Base-by-base conservation (phyloP, 2,113 vertebrate genomes). In the Chionis minor region DNA sequence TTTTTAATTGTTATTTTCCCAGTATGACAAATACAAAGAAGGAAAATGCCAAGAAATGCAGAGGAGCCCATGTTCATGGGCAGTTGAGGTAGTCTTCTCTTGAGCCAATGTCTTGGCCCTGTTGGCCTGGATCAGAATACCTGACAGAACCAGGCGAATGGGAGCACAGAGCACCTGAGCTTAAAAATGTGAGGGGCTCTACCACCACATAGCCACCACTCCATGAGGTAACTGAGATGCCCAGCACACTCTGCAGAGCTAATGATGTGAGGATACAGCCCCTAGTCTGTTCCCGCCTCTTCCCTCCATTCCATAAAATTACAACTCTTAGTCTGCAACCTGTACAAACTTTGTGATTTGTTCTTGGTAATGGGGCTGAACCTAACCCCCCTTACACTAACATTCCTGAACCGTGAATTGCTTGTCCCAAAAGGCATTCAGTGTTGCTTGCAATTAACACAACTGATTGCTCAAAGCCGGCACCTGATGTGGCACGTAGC, bases 391-490 rank as follows among this genome's bases (percentile, higher is more conserved):
- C 91, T 91, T 88, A 66, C 91, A 77, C 81, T 73, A 88, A 90
- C 93, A 95, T 95, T 95, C 95, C 95, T 95, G 94, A 96, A 80
- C 89, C 8, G 2, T 97, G 87, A 96, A 97, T 92, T 97, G 86
- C 91, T 80, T 92, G 78, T 95, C 94, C 95, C 96, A 94, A 90
- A 95, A 97, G 95, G 45, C 94, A 78, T 90, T 86, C 88, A 77
- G 89, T 94, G 81, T 95, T 97, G 44, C 92, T 92, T 97, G 95
- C 84, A 96, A 96, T 97, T 97, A 95, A 87, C 94, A 74, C 89
- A 96, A 97, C 59, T 95, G 95, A 97, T 94, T 97, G 94, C 91
- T 95, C 96, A 97, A 95, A 97, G 91, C 78, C 79, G 0, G 62
- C 93, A 97, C 95, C 91, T 95, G 92, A 97, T 78, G 86, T 96